phyloP scores from a whole-genome alignment of 2,797 vertebrate species.

The Esox masquinongy region DNA sequence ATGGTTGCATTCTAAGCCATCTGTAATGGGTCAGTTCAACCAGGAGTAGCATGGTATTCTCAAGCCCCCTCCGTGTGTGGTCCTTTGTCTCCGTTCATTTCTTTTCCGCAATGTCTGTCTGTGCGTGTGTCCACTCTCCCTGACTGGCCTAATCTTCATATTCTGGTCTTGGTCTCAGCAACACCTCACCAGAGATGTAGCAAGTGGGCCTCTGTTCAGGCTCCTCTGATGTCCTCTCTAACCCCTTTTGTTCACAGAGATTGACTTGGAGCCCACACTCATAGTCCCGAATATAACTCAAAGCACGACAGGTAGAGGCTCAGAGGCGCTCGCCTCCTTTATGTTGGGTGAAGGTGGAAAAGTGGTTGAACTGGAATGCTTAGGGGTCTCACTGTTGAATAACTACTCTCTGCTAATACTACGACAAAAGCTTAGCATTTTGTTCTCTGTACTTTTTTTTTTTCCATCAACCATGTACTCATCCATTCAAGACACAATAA shows the following conservation, averaged over 20 bases:
- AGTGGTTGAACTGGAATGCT: conserved; percentile 30
- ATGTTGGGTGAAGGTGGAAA: conserved; percentile 44
- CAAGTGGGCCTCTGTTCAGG: background rate
- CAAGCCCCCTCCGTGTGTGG: background rate
- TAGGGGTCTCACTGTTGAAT: conserved; percentile 26
- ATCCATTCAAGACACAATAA: conserved; percentile 34
- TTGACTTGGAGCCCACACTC: conserved; percentile 51
- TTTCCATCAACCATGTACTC: background rate
- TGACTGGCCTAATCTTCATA: background rate
- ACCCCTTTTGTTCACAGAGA: conserved; percentile 70
- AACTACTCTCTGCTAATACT: conserved; percentile 42
- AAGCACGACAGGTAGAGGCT: conserved; percentile 69
- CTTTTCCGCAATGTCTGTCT: background rate
- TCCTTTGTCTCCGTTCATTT: background rate
- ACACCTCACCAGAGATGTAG: background rate
- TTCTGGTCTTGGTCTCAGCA: background rate
- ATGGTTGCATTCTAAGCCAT: background rate
- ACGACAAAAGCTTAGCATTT: conserved; percentile 33
- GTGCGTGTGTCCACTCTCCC: background rate
- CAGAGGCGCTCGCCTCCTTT: conserved; percentile 32
- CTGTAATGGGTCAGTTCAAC: background rate
- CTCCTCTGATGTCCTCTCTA: conserved; percentile 39
- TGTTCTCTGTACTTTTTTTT: conserved; percentile 20
- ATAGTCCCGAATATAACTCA: conserved; percentile 59
- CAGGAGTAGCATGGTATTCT: background rate